phyloP scores from a whole-genome alignment of 2,797 vertebrate genomes.

The Paguma larvata region DNA sequence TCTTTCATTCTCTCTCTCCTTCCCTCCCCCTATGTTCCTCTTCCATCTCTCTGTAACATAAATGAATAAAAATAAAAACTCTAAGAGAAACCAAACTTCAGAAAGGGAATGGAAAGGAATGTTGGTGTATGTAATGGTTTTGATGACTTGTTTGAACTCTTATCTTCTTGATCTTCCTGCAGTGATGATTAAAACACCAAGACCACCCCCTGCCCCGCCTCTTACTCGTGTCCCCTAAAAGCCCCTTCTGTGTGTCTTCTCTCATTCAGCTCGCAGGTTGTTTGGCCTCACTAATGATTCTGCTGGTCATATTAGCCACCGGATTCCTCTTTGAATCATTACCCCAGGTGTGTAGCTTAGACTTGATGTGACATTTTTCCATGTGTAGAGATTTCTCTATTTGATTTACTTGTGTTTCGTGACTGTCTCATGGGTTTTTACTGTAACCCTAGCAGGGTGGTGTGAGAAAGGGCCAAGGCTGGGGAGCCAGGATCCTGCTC shows the following conservation, averaged over 20 bases:
- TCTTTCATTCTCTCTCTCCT: no score
- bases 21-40: no score
- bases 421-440: not conserved
- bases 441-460: not conserved
- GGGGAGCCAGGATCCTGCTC: not conserved
- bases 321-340: slow-evolving; percentile 96
- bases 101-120: not conserved
- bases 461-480: not conserved
- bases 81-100: not conserved
- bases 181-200: slow-evolving; percentile 27
- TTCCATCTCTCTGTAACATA: no score
- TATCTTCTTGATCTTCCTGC: slow-evolving; percentile 45
- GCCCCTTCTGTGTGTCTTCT: slow-evolving; percentile 44
- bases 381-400: not conserved
- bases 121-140: not conserved
- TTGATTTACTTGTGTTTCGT: not conserved
- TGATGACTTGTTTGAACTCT: not conserved
- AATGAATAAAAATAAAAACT: slow-evolving; percentile 31
- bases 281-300: slow-evolving; percentile 95
- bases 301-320: slow-evolving; percentile 95
- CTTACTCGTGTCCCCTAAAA: not conserved
- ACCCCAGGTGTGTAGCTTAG: slow-evolving; percentile 92
- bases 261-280: slow-evolving; percentile 94
- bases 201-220: not conserved
- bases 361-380: not conserved